Evolutionary conservation across 2,797 vertebrate genomes (phyloP), one percentile per base, ranked within the genome.

Genomic region (Pangasius macronema): DNA sequence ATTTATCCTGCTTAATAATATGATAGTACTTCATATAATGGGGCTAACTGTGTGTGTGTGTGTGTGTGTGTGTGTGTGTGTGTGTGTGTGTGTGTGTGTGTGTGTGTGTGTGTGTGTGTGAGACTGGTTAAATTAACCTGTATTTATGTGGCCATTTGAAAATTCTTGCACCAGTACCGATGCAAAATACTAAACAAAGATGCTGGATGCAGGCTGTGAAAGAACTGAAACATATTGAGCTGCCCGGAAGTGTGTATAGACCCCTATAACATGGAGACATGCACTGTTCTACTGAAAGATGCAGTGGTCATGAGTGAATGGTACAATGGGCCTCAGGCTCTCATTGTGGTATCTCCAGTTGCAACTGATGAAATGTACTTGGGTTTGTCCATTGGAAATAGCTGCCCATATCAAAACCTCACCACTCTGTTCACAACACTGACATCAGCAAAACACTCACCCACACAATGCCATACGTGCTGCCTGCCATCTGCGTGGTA

Each of bases 401-500:
- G 3, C 42, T 49, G 24, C 39, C 24, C 14, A n/a, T 53, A 72
- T 67, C 6, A 68, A 46, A 84, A 36, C n/a, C 83, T 10, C 36
- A 42, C 24, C 82, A 36, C 83, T 36, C 67, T 27, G 49, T 84
- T 46, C 49, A 46, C 20, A 85, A 14, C n/a, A 33, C 42, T 63
- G 55, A 79, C 73, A 49, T 63, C 84, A 77, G 63, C 75, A 67
- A 51, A 53, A 68, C 20, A 11, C 46, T 67, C 59, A 68, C 59
- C 61, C 85, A 65, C 72, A 77, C 22, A 18, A 10, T 11, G n/a
- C 42, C 59, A 77, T 65, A 86, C 80, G 53, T 30, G 9, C 65
- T 63, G 87, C 79, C 77, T 85, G 84, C 84, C 77, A 75, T 88
- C 70, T 85, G 86, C 83, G 51, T 6, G 2, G 46, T 59, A 82